Evolutionary conservation across 2,113 vertebrate genomes (phyloP).

Genomic region (Ophiodon elongatus): DNA sequence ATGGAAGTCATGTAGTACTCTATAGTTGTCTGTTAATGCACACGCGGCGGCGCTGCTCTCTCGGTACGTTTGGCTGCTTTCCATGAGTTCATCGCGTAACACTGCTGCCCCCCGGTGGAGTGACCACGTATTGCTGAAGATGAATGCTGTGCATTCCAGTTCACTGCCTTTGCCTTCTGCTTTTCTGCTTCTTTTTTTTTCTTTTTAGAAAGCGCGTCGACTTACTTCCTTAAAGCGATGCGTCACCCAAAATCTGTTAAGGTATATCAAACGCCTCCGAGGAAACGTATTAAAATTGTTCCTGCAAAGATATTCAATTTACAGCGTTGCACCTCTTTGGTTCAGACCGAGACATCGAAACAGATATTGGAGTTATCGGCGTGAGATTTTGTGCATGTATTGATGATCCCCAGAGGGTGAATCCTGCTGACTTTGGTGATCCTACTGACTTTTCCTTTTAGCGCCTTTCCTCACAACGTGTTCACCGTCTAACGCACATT

Average conservation of each 20-base stretch:
- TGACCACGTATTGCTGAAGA: conserved; percentile 39
- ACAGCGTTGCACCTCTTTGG: neutral
- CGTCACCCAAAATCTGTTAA: neutral
- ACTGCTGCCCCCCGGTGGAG: conserved; percentile 63
- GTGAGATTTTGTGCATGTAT: too few species aligned
- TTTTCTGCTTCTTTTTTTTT: neutral
- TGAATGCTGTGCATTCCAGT: conserved; percentile 76
- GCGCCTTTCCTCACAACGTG: neutral
- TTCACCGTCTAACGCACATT: too few species aligned
- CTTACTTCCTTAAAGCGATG: conserved; percentile 21
- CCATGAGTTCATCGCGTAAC: neutral
- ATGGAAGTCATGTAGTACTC: neutral
- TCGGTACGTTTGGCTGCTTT: conserved; percentile 7
- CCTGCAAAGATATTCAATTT: neutral
- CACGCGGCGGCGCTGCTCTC: neutral
- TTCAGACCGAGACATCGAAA: neutral
- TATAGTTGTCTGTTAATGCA: neutral
- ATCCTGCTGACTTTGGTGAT: neutral
- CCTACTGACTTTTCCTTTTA: neutral
- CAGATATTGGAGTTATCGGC: neutral
- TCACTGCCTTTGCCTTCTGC: conserved; percentile 42
- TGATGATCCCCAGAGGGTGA: neutral
- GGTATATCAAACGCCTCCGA: neutral
- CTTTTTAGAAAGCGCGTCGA: neutral
- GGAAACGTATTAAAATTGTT: neutral